Percentiles rank a stretch among this genome's conserved stretches.
These are phyloP conservation scores for Cryptomyrus ogoouensis DNA, from an alignment of 2,113 vertebrate genomes.

Conservation along the genomic window DNA sequence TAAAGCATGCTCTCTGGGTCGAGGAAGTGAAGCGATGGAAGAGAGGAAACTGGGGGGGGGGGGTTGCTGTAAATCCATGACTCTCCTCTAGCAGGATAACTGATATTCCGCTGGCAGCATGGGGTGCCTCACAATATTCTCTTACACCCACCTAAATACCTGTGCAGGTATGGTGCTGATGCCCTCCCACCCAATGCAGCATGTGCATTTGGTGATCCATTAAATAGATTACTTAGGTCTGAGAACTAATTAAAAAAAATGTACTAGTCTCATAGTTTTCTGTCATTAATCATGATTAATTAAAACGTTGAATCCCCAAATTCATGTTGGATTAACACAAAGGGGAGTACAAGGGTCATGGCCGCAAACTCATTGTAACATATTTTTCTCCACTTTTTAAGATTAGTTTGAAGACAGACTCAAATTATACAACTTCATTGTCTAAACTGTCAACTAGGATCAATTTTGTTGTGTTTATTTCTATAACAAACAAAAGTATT, in stretches of 20 bases:
- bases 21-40: neutral
- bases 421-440: neutral
- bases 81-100: neutral
- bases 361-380: neutral
- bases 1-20: constrained; percentile 30
- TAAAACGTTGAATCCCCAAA: neutral
- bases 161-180: neutral
- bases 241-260: neutral
- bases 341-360: neutral
- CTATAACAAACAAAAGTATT: neutral
- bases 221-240: neutral
- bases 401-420: neutral
- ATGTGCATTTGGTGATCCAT: neutral
- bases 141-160: neutral
- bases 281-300: neutral
- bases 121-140: neutral
- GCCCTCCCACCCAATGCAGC: neutral
- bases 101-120: neutral
- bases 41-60: neutral
- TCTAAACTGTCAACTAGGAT: neutral
- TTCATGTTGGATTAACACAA: neutral
- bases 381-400: neutral
- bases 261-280: neutral
- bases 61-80: neutral
- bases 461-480: neutral